Conservation (phyloP, 1,140 invertebrate genomes). For the Cataglyphis hispanica region DNA sequence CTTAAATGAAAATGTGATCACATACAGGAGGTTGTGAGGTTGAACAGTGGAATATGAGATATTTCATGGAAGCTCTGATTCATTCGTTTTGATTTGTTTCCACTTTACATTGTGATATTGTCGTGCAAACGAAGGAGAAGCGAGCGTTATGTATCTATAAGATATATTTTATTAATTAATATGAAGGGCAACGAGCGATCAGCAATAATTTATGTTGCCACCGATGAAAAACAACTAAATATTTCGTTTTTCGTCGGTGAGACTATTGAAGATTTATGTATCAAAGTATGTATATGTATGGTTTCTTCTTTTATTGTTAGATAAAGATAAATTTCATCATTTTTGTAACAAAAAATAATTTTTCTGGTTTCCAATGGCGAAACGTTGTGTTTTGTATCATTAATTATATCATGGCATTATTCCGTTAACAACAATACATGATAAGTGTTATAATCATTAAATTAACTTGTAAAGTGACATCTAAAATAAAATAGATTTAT, state of each 20-base stretch:
- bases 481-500: neutral
- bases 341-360: neutral
- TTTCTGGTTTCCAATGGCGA: neutral
- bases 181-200: neutral
- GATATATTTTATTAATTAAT: neutral
- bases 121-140: neutral
- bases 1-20: too few relatives aligned
- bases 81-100: too few relatives aligned
- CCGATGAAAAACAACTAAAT: neutral
- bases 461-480: too few relatives aligned
- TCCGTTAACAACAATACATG: neutral
- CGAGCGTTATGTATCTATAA: neutral
- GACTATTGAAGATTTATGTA: neutral
- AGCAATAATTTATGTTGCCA: neutral
- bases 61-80: too few relatives aligned
- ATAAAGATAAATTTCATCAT: neutral
- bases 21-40: too few relatives aligned
- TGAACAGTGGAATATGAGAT: too few relatives aligned
- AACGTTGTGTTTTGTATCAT: neutral
- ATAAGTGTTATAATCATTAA: neutral
- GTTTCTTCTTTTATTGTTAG: neutral
- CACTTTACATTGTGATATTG: too few relatives aligned
- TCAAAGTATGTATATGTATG: neutral
- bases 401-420: neutral
- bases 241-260: neutral